Conservation (phyloP, 2,797 vertebrate genomes). For the Oophaga sylvatica region DNA sequence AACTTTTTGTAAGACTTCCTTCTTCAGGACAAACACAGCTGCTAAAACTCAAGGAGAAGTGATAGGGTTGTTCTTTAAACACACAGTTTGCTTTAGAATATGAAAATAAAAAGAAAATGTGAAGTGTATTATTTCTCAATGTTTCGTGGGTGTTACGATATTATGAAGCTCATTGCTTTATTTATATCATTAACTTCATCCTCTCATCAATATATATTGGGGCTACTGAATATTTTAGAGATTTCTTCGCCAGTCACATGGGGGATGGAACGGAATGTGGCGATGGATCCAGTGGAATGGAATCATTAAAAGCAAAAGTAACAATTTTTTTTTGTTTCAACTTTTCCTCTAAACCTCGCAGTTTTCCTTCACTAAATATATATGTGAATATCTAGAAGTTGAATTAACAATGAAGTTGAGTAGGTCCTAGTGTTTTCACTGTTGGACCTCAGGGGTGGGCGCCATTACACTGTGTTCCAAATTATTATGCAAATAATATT, state of each 20-base stretch:
- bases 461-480: no score
- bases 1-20: conserved; percentile 52
- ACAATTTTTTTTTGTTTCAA: neutral
- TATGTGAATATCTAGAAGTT: no score
- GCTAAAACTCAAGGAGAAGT: conserved; percentile 29
- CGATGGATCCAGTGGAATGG: no score
- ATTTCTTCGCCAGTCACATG: no score
- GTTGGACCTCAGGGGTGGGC: no score
- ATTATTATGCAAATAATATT: no score
- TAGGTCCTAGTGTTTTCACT: no score
- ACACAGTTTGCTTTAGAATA: neutral
- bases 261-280: no score
- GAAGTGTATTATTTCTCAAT: neutral
- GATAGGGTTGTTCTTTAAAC: conserved; percentile 8
- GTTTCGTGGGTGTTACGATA: neutral
- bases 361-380: neutral
- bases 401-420: no score
- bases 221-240: no score
- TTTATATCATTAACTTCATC: neutral
- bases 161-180: neutral
- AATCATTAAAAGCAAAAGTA: no score
- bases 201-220: neutral
- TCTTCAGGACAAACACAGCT: conserved; percentile 61
- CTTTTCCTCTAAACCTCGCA: neutral
- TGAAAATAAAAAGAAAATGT: neutral